Evolutionary conservation across 35 echinoderm and acorn worm genomes (phyloP), one percentile per base, ranked within the genome.

Genomic region (Diadema setosum): DNA sequence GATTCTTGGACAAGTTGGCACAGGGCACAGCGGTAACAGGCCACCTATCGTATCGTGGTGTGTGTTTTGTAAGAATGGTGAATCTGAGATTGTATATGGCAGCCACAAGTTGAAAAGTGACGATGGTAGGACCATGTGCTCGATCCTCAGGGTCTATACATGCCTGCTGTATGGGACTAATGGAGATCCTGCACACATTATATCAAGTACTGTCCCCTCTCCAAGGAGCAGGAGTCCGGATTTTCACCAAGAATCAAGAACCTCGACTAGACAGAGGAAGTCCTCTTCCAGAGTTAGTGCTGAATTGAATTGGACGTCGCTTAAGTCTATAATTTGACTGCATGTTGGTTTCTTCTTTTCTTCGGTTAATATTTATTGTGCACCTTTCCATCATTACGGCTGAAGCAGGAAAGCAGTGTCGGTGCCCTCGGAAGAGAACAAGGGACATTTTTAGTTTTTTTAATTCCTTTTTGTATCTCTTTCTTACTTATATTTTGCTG

Each of bases 191-290:
- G 92, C 96, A 0, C 96, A 98, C 74, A 98, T 92, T 0, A n/a
- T n/a, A 88, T 98, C 0, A 98, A 98, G 37, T 98, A 98, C 58
- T 98, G 96, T 34, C 96, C 96, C 0, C 34, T 64, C 32, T 87
- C 59, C 42, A 75, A 75, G 17, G 87, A 90, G 69, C 2, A 23
- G 27, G 26, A 26, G 31, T 18, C 45, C 30, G 17, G 52, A 31
- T 29, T 20, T 43, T 23, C 20, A 4, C 67, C 42, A 26, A 32
- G 45, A 3, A 35, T 27, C 86, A 36, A n/a, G 86, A 3, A 89
- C 86, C 3, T 81, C 73, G 4, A 89, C 86, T 0, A 75, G 86
- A 39, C 39, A 50, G 16, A 56, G 74, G 23, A 25, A 75, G 1
- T 27, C 20, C 33, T 34, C 48, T 27, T 63, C 45, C 14, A 3